Conservation (phyloP, 2,113 vertebrate genomes). For the Uria lomvia region DNA sequence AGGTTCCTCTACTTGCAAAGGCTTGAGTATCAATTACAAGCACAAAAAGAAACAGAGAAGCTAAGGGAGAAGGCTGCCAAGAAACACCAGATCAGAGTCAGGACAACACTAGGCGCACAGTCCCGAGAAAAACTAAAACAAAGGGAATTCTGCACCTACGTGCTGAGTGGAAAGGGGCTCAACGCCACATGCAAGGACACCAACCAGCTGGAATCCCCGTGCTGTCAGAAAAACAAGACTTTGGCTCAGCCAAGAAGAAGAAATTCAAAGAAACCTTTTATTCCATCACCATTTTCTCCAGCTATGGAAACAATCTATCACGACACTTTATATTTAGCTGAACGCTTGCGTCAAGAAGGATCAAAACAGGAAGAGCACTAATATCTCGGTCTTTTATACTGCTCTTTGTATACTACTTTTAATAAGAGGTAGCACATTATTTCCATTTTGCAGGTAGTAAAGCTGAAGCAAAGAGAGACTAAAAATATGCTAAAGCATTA, state of each 20-base stretch:
- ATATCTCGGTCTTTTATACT: neutral
- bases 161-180: neutral
- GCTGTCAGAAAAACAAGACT: neutral
- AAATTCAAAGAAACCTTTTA: neutral
- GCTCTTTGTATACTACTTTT: neutral
- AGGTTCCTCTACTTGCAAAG: neutral
- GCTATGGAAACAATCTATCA: conserved; percentile 30
- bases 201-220: neutral
- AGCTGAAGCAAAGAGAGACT: neutral
- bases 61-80: neutral
- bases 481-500: neutral
- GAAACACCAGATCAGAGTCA: neutral
- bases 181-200: neutral
- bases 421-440: neutral
- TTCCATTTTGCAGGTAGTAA: conserved; percentile 3
- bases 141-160: neutral
- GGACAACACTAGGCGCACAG: neutral
- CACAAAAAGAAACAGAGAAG: neutral
- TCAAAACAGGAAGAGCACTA: conserved; percentile 51
- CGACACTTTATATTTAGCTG: conserved; percentile 43
- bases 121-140: neutral
- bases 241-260: neutral
- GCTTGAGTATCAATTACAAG: neutral
- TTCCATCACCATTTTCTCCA: neutral
- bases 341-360: neutral